These are phyloP conservation scores for Diarsia dahlii DNA, from an alignment of 2,888 invertebrate species.

Conservation along the genomic window DNA sequence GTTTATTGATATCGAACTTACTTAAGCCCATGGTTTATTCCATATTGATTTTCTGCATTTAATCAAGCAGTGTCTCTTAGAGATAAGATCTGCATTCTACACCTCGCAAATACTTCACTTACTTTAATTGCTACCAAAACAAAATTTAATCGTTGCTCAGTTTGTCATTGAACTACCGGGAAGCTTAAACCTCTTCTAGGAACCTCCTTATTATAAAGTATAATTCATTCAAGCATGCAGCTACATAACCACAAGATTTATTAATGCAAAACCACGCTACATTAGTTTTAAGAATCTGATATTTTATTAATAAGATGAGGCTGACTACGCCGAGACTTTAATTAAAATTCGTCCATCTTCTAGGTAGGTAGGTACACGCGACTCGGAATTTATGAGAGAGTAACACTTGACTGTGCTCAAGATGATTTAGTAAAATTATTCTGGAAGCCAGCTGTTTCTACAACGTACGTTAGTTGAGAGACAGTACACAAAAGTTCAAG, in stretches of 20 bases:
- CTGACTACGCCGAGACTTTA: constrained; percentile 69
- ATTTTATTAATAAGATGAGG: constrained; percentile 67
- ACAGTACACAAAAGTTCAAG: constrained; percentile 44
- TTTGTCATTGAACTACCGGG: constrained; percentile 21
- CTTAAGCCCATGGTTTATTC: constrained; percentile 56
- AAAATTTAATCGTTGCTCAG: constrained; percentile 13
- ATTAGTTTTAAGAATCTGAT: constrained; percentile 66
- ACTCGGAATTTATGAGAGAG: constrained; percentile 72
- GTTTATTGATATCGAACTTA: constrained; percentile 77
- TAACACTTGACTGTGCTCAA: constrained; percentile 74
- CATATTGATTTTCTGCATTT: constrained; percentile 35
- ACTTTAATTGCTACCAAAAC: background rate
- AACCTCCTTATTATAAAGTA: constrained; percentile 47
- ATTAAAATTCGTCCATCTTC: constrained; percentile 76
- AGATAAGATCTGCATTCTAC: background rate
- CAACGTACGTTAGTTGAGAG: constrained; percentile 57
- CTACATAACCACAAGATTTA: constrained; percentile 53
- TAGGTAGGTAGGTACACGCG: constrained; percentile 58
- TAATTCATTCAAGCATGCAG: constrained; percentile 44
- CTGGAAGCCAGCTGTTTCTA: constrained; percentile 72
- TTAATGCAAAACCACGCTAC: constrained; percentile 56
- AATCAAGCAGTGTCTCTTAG: background rate
- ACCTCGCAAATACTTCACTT: background rate
- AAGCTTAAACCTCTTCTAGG: constrained; percentile 33
- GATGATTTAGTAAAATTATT: constrained; percentile 74